Conservation (phyloP, 2,888 invertebrate genomes). For the Latrodectus elegans region DNA sequence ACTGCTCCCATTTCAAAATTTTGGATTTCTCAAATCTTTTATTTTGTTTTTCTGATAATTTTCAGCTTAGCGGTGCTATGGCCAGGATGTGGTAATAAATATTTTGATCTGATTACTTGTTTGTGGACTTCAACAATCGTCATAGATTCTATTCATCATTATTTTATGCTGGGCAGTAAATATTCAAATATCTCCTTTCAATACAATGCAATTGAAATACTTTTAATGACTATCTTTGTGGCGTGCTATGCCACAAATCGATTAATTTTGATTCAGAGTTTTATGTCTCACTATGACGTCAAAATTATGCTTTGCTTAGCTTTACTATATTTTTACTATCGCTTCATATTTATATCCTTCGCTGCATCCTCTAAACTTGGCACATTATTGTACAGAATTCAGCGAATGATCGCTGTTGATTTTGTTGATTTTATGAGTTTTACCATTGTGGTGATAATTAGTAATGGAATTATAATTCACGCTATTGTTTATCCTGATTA, state of each 20-base stretch:
- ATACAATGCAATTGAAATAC: conserved; percentile 71
- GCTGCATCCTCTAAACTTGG: conserved; percentile 76
- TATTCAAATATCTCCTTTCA: conserved; percentile 71
- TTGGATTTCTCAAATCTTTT: conserved; percentile 75
- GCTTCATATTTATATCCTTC: conserved; percentile 76
- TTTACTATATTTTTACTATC: conserved; percentile 77
- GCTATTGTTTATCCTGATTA: conserved; percentile 76
- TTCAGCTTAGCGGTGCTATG: conserved; percentile 73
- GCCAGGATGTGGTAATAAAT: conserved; percentile 75
- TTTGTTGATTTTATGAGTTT: conserved; percentile 74
- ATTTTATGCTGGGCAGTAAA: conserved; percentile 16
- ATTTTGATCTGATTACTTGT: conserved; percentile 73
- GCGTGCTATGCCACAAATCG: conserved; percentile 72
- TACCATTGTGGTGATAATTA: conserved; percentile 74
- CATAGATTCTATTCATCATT: conserved; percentile 45
- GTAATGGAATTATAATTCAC: conserved; percentile 75
- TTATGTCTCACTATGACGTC: conserved; percentile 72
- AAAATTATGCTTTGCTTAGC: conserved; percentile 74
- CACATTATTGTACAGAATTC: conserved; percentile 76
- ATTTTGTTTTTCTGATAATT: conserved; percentile 71
- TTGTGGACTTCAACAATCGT: conserved; percentile 71
- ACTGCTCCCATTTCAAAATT: conserved; percentile 76
- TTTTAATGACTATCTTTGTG: conserved; percentile 72
- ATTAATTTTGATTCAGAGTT: conserved; percentile 71
- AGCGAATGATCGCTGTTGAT: conserved; percentile 74